These are phyloP conservation scores for Odontocolon sp. DNA, from an alignment of 2,888 invertebrate species.

Conservation along the genomic window DNA sequence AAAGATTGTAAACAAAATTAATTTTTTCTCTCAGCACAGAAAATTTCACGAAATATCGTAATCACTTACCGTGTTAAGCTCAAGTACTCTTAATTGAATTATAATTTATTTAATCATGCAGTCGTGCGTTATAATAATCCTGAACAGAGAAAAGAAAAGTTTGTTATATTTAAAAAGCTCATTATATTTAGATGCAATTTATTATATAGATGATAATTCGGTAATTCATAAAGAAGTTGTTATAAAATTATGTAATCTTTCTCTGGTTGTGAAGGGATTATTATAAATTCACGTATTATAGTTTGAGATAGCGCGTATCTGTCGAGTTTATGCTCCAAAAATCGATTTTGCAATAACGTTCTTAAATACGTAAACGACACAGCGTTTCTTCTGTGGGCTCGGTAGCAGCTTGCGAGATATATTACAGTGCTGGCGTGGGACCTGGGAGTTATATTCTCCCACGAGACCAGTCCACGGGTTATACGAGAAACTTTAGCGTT, in stretches of 20 bases:
- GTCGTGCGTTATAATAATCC: too few relatives aligned
- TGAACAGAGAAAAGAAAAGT: too few relatives aligned
- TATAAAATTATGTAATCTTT: conserved; percentile 2
- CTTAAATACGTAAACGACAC: conserved; percentile 1
- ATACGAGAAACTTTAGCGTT: conserved; percentile 37
- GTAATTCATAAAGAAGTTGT: not conserved
- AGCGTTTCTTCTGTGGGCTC: not conserved
- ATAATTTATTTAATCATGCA: not conserved
- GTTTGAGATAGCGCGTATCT: not conserved
- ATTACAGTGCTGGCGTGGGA: conserved; percentile 45
- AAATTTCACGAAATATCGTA: not conserved
- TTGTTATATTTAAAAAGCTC: too few relatives aligned
- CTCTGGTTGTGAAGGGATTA: conserved; percentile 1
- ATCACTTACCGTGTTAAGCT: conserved; percentile 6
- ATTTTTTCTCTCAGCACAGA: too few relatives aligned
- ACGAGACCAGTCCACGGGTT: conserved; percentile 43
- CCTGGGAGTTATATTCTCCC: conserved; percentile 48
- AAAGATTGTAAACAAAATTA: too few relatives aligned
- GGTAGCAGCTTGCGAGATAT: conserved; percentile 18
- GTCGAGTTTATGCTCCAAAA: not conserved
- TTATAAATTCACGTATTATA: conserved; percentile 19
- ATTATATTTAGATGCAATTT: too few relatives aligned
- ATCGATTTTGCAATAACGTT: not conserved
- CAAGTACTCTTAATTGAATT: not conserved
- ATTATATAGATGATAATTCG: too few relatives aligned